Base-by-base conservation (phyloP, 1,140 invertebrate species). In the Pantala flavescens region DNA sequence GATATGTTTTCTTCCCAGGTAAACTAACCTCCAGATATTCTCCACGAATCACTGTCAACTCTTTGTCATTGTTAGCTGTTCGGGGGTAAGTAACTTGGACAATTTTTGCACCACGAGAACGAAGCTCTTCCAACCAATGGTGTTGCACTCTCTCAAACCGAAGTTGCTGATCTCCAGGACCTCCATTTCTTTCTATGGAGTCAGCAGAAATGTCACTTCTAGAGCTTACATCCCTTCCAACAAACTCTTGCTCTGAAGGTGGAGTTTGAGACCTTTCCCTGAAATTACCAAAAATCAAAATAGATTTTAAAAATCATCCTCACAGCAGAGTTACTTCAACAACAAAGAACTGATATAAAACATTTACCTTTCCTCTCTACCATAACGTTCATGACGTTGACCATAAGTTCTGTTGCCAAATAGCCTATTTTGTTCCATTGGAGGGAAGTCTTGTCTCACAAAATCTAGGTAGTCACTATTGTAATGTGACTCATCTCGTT, bases 41-140 rank as follows among this genome's bases (percentile, higher is more conserved):
- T 77, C 97, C 97, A 77, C 96, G 88, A 43, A 93, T 89, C 0
- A 99, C 96, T 23, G 94, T 97, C 73, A 99, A 86, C 82, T 99
- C 98, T 83, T 99, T 99, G 81, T 97, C 91, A 82, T 99, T 99
- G 84, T 98, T 97, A n/a, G 95, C 95, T 7, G 94, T 96, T 76
- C 96, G 86, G 0, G 96, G 96, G 84, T 97, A 97, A 43, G 95
- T 96, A 24, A 98, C 96, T 82, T 95, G 90, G 43, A 97, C 95
- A 74, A 97, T 89, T 82, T 93, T 92, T 12, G 90, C 90, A 73
- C 91, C 89, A 74, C 89, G 83, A 16, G 88, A 83, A 72, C 90
- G 82, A n/a, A 94, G 85, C 43, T 93, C 91, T 75, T 93, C 91
- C 74, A 92, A 84, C 89, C 90, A 94, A 70, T 77, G 78, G 74